Conservation (phyloP, 2,797 vertebrate genomes). For the Fratercula arctica region DNA sequence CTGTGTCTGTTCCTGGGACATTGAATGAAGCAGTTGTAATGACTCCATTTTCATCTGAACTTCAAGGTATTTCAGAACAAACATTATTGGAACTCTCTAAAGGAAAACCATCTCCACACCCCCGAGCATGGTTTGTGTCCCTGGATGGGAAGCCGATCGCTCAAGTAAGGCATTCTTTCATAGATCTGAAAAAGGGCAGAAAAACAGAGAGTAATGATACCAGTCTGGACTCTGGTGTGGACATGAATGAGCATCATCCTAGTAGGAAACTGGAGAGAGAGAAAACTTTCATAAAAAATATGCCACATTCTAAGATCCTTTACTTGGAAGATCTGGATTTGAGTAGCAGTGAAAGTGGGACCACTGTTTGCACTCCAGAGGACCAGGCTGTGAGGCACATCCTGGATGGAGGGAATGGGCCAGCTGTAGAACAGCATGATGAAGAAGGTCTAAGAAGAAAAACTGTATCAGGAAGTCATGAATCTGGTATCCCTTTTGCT, state of each 20-base stretch:
- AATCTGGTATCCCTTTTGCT: slow-evolving; percentile 65
- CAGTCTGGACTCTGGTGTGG: slow-evolving; percentile 92
- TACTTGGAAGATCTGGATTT: slow-evolving; percentile 88
- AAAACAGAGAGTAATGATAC: slow-evolving; percentile 87
- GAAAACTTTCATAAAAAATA: slow-evolving; percentile 85
- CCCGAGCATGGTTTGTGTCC: slow-evolving; percentile 94
- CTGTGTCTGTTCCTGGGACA: slow-evolving; percentile 87
- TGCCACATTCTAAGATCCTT: slow-evolving; percentile 79
- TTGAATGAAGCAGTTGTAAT: slow-evolving; percentile 83
- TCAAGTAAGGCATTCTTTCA: slow-evolving; percentile 88
- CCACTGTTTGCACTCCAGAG: slow-evolving; percentile 89
- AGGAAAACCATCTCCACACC: slow-evolving; percentile 83
- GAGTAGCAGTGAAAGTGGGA: slow-evolving; percentile 94
- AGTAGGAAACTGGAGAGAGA: slow-evolving; percentile 86
- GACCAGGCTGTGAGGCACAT: slow-evolving; percentile 87
- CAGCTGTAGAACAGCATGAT: slow-evolving; percentile 62
- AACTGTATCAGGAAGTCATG: slow-evolving; percentile 50
- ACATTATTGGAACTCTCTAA: slow-evolving; percentile 87
- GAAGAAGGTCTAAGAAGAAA: slow-evolving; percentile 79
- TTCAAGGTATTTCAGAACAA: slow-evolving; percentile 95
- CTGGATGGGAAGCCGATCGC: slow-evolving; percentile 90
- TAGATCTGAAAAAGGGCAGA: slow-evolving; percentile 84
- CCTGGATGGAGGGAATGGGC: slow-evolving; percentile 83
- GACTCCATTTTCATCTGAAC: slow-evolving; percentile 85
- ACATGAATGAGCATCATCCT: slow-evolving; percentile 89